These are phyloP conservation scores for Hydractinia symbiolongicarpus DNA, from an alignment of 30 jellyfish, hydroid and myxozoan genomes.

Conservation along the genomic window DNA sequence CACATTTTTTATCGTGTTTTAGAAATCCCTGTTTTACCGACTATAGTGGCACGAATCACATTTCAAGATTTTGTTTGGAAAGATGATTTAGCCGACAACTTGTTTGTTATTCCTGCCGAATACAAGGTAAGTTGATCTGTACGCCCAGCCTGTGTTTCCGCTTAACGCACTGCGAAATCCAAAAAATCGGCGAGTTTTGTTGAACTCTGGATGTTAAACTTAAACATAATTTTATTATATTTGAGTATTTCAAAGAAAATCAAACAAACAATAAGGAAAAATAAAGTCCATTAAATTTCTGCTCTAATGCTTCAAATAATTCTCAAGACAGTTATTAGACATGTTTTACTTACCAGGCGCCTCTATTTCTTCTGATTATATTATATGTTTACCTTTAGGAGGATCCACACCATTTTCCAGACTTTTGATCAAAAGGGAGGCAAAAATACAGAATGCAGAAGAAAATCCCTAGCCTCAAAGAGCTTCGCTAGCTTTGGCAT, in stretches of 20 bases:
- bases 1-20: background rate
- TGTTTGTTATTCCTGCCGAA: constrained; percentile 31
- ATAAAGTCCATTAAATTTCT: no score
- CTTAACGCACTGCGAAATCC: no score
- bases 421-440: background rate
- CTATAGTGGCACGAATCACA: constrained; percentile 83
- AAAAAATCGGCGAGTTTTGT: background rate
- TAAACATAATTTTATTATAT: no score
- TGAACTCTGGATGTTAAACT: background rate
- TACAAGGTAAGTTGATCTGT: constrained; percentile 24
- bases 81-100: constrained; percentile 20
- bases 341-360: no score
- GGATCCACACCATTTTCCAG: constrained; percentile 29
- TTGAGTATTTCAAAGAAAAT: no score
- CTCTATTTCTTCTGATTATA: no score
- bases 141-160: no score
- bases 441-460: background rate
- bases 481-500: no score
- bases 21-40: constrained; percentile 93
- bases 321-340: no score
- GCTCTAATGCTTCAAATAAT: no score
- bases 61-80: constrained; percentile 78
- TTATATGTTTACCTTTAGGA: background rate
- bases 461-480: no score
- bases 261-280: no score